Conservation (phyloP, 2,113 vertebrate genomes). For the Riparia riparia region DNA sequence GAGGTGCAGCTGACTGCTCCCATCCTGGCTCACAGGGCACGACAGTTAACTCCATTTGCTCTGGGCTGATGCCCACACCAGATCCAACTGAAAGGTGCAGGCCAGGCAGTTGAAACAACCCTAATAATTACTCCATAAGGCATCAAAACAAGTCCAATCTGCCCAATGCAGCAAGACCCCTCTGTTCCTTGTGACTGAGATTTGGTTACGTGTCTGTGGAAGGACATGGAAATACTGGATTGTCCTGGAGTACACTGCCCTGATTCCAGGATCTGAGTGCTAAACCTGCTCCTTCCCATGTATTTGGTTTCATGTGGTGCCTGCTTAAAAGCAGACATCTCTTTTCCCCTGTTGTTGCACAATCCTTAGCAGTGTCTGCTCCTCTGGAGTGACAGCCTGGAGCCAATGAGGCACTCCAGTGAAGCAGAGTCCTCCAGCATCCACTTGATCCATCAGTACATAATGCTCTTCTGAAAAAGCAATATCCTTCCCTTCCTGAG, state of each 20-base stretch:
- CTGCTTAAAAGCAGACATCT: not conserved
- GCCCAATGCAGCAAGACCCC: not conserved
- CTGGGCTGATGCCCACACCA: not conserved
- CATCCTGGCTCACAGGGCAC: not conserved
- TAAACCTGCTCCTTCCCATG: not conserved
- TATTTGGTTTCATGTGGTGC: not conserved
- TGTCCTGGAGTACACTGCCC: not conserved
- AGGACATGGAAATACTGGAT: not conserved
- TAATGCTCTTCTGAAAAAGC: not conserved
- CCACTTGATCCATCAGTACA: not conserved
- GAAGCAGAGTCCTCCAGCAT: not conserved
- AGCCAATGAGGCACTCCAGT: not conserved
- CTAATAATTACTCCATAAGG: not conserved
- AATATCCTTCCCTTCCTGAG: not conserved
- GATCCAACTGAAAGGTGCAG: conserved; percentile 11
- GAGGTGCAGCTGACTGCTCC: not conserved
- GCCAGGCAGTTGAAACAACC: not conserved
- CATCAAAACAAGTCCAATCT: not conserved
- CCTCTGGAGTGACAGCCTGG: not conserved
- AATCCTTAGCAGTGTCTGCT: not conserved
- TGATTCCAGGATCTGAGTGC: not conserved
- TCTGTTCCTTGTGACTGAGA: not conserved
- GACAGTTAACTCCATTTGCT: not conserved
- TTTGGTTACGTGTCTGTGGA: not conserved
- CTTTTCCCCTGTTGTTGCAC: not conserved